A percentile compares a stretch with the other conserved stretches of the same genome.
These are phyloP conservation scores for Micrasema longulum DNA, from an alignment of 1,140 invertebrate species.

Conservation along the genomic window DNA sequence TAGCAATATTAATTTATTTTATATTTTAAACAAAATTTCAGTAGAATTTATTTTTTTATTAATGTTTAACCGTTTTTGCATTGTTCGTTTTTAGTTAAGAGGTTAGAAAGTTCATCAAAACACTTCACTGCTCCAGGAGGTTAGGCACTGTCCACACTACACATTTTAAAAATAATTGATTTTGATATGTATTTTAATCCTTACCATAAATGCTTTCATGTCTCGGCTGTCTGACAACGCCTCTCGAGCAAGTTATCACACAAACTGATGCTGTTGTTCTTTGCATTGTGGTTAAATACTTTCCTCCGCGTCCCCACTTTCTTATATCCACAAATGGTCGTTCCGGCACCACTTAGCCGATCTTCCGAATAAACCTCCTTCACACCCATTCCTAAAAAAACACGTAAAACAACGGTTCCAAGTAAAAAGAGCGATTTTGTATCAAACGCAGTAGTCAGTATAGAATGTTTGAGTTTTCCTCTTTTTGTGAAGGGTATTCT, in stretches of 20 bases:
- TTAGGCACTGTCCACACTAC: too few species aligned
- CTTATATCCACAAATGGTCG: background rate
- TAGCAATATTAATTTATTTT: too few species aligned
- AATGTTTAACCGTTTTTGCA: background rate
- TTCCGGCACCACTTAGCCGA: too few species aligned
- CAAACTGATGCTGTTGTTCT: conserved; percentile 17
- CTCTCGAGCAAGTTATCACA: conserved; percentile 12
- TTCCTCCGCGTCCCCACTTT: background rate
- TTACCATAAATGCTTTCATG: conserved; percentile 43
- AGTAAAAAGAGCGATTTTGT: too few species aligned
- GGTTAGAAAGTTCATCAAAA: background rate
- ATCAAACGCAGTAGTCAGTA: too few species aligned
- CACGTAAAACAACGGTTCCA: too few species aligned
- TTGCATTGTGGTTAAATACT: background rate
- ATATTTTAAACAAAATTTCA: background rate
- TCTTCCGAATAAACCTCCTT: too few species aligned
- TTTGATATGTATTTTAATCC: background rate
- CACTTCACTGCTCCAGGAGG: background rate
- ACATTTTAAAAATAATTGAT: background rate
- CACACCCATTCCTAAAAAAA: too few species aligned
- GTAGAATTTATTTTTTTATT: background rate
- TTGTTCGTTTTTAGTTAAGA: background rate
- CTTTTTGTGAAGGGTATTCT: too few species aligned
- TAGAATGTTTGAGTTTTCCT: too few species aligned
- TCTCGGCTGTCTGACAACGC: conserved; percentile 4